Evolutionary conservation across 2,888 invertebrate genomes (phyloP), one percentile per base, ranked within the genome.

Genomic region (Tridacna crocea): DNA sequence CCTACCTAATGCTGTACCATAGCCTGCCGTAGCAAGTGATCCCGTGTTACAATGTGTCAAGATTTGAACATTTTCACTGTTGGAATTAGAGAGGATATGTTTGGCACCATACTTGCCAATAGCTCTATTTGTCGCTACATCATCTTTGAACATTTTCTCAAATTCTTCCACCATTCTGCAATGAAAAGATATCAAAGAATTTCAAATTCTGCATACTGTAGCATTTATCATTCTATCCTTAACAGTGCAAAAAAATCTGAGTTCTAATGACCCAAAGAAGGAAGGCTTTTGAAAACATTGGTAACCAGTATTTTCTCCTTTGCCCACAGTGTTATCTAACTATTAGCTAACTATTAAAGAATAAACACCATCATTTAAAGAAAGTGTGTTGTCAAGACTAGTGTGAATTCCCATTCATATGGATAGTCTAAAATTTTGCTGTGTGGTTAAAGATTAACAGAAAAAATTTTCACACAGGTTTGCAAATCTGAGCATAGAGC

Each of bases 21-120:
- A 98, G 61, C 98, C 99, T 68, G 98, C 98, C 8, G 99, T 99
- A 0, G 99, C 99, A 90, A 99, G 95, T 4, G 99, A 98, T 0
- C 99, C 99, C 0, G 99, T 99, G 94, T 99, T 99, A 94, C 99
- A 99, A 94, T 99, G 99, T 3, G 99, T 99, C 75, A 99, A 95
- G 77, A 99, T 95, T 84, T 96, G 95, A 3, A 98, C 96, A 73
- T 95, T 94, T 87, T 96, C 96, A n/a, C 89, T 87, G 10, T 83
- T 76, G 36, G 47, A 78, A 0, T 77, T 73, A 12, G 81, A 65
- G 75, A 98, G 93, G 91, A 99, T 97, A 84, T 97, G 96, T 83
- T 96, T 96, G 77, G 97, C 97, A 65, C 99, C 99, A 95, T 96
- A 96, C 89, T 96, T 95, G 77, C 98, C 98, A 92, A 99, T 98